These are phyloP conservation scores for Spisula subtruncata DNA, from an alignment of 2,888 invertebrate species.

Conservation along the genomic window DNA sequence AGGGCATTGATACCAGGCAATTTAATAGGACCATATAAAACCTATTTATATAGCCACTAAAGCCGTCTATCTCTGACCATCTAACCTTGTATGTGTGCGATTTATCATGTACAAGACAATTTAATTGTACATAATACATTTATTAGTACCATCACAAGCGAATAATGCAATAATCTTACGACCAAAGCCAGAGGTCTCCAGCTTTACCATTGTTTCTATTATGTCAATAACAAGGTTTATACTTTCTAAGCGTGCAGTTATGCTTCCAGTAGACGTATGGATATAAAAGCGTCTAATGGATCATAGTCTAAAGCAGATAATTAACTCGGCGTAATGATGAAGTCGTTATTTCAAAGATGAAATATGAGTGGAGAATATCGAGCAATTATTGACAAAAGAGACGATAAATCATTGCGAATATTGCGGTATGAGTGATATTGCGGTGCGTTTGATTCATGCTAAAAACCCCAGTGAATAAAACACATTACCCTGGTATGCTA, in stretches of 20 bases:
- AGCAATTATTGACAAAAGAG: slow-evolving; percentile 51
- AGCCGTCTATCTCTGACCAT: not conserved
- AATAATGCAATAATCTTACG: not conserved
- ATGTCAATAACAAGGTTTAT: slow-evolving; percentile 34
- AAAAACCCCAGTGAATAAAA: not conserved
- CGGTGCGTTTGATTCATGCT: not conserved
- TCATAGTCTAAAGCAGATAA: slow-evolving; percentile 39
- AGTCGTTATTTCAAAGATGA: slow-evolving; percentile 36
- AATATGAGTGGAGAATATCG: slow-evolving; percentile 33
- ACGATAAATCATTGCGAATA: slow-evolving; percentile 44
- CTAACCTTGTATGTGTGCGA: not conserved
- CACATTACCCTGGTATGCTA: not conserved
- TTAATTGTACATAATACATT: slow-evolving; percentile 17
- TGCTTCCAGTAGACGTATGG: not conserved
- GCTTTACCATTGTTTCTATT: not conserved
- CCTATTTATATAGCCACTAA: not conserved
- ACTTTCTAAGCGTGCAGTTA: slow-evolving; percentile 28
- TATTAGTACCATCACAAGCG: not conserved
- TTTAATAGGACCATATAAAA: not conserved
- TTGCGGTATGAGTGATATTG: slow-evolving; percentile 12
- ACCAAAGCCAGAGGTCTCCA: not conserved
- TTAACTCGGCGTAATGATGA: slow-evolving; percentile 29
- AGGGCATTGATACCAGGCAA: too few species aligned
- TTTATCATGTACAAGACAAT: not conserved
- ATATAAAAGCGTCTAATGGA: slow-evolving; percentile 47